These are phyloP conservation scores for Galendromus occidentalis DNA, from an alignment of 1,140 invertebrate genomes.

Conservation along the genomic window DNA sequence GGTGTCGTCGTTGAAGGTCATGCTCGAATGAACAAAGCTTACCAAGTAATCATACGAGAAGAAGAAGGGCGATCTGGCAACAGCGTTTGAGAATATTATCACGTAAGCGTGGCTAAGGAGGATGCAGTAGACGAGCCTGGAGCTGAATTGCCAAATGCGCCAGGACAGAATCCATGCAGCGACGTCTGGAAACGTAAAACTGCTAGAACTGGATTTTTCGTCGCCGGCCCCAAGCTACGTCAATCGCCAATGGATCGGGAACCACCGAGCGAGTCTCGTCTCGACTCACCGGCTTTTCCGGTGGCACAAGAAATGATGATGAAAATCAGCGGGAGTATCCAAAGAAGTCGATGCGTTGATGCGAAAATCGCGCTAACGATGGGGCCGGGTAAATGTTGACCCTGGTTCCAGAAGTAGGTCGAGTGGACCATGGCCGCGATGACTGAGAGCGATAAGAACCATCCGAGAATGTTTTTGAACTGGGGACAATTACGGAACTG, in stretches of 20 bases:
- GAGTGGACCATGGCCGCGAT: not conserved
- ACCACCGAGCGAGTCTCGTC: no score
- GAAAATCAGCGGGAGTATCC: not conserved
- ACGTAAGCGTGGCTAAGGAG: not conserved
- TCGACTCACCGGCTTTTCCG: not conserved
- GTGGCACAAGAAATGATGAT: not conserved
- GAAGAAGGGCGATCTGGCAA: not conserved
- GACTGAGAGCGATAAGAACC: not conserved
- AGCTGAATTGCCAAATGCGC: not conserved
- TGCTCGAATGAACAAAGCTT: not conserved
- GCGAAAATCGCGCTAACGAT: not conserved
- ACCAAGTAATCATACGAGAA: constrained; percentile 10
- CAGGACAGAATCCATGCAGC: not conserved
- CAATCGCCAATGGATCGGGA: no score
- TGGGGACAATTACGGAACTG: no score
- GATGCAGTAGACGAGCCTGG: not conserved
- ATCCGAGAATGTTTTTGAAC: not conserved
- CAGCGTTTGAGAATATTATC: not conserved
- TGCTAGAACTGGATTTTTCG: no score
- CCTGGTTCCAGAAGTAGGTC: not conserved
- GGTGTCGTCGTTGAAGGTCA: no score
- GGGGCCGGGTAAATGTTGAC: not conserved
- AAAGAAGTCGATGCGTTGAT: not conserved
- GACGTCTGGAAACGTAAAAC: not conserved
- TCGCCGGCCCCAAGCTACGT: no score